phyloP scores from a whole-genome alignment of 2,888 invertebrate genomes.

The Cryptocheilus praepositus region DNA sequence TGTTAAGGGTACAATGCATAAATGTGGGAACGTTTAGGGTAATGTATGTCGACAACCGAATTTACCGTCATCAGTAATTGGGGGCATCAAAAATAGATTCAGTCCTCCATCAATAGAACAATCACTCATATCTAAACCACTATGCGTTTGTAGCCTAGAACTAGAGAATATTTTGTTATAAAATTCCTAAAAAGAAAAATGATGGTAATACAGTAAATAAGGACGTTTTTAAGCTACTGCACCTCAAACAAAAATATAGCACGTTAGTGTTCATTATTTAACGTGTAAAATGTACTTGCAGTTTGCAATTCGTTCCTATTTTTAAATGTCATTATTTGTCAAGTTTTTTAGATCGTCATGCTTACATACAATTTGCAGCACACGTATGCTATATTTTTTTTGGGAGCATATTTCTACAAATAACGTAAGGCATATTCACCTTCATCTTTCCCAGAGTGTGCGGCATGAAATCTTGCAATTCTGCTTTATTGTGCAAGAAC shows the following conservation, averaged over 20 bases:
- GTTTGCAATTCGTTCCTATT: too few species aligned
- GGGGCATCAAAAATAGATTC: conserved; percentile 83
- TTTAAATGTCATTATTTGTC: too few species aligned
- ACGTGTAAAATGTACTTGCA: too few species aligned
- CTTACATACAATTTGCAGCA: too few species aligned
- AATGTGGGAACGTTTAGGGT: background rate
- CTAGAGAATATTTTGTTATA: conserved; percentile 79
- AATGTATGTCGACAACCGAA: conserved; percentile 2
- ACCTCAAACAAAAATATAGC: too few species aligned
- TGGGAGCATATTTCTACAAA: too few species aligned
- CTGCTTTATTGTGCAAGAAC: conserved; percentile 88
- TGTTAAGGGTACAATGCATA: conserved; percentile 18
- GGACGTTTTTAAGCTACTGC: conserved; percentile 58
- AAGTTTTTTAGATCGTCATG: too few species aligned
- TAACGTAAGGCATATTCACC: too few species aligned
- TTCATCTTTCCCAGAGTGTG: conserved; percentile 79
- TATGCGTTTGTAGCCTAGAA: conserved; percentile 81
- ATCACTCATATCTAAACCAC: conserved; percentile 81
- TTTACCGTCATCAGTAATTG: conserved; percentile 76
- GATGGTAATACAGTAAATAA: conserved; percentile 39
- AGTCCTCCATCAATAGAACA: conserved; percentile 79
- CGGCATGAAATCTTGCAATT: conserved; percentile 84
- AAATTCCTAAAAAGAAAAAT: conserved; percentile 68
- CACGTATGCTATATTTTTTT: too few species aligned
- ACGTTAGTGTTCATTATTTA: too few species aligned